Conservation (phyloP, 2,888 invertebrate genomes). For the Leistus spinibarbis region DNA sequence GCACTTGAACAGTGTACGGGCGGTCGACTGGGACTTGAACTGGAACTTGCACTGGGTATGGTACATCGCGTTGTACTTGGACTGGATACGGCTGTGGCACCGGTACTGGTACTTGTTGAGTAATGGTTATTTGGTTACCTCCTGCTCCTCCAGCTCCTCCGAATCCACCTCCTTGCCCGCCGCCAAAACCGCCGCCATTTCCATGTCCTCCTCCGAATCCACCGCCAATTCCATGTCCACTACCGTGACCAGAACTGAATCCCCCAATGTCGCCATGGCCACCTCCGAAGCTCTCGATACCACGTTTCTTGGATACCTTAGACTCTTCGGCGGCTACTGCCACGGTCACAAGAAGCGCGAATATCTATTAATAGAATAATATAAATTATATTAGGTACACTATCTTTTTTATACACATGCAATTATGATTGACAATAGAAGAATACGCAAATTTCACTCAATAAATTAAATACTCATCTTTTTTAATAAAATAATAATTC, state of each 20-base stretch:
- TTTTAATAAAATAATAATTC: background rate
- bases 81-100: constrained; percentile 25
- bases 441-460: too few species aligned
- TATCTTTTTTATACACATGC: too few species aligned
- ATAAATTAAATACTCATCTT: background rate
- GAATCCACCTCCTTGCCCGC: constrained; percentile 6
- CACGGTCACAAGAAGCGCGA: constrained; percentile 3
- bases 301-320: constrained; percentile 23
- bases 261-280: background rate
- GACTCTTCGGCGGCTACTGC: constrained; percentile 25
- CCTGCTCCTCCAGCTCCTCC: constrained; percentile 10
- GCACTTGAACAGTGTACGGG: constrained; percentile 27
- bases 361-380: constrained; percentile 1
- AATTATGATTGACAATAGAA: too few species aligned
- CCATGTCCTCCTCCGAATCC: background rate
- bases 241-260: background rate
- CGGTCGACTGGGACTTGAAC: constrained; percentile 18
- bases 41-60: constrained; percentile 25
- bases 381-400: too few species aligned
- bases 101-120: constrained; percentile 20
- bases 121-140: constrained; percentile 20
- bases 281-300: constrained; percentile 20
- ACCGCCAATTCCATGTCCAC: background rate
- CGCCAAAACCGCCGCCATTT: constrained; percentile 4
- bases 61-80: constrained; percentile 17